Evolutionary conservation across 2,797 vertebrate genomes (phyloP).

Genomic region (Gallinago solitaria): DNA sequence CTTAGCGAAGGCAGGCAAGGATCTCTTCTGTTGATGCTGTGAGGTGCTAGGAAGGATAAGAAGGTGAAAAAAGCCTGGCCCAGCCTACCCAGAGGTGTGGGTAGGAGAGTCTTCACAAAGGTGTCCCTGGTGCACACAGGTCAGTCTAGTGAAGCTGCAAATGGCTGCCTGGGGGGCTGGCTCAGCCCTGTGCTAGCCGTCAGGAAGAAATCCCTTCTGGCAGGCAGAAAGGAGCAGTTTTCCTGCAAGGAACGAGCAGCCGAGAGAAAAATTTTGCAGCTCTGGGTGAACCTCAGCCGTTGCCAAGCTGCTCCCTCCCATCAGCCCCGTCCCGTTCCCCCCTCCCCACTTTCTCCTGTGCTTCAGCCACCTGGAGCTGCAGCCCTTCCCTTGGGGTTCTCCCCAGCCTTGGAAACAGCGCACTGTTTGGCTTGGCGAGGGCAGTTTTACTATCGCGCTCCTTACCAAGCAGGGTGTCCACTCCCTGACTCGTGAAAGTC

Average conservation of each 20-base stretch:
- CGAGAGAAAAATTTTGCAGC: neutral
- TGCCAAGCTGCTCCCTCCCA: neutral
- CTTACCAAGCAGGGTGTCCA: neutral
- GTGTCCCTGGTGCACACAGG: neutral
- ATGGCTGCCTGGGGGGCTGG: neutral
- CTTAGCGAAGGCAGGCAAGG: neutral
- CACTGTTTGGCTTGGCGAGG: neutral
- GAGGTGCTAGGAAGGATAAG: neutral
- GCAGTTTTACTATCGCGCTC: neutral
- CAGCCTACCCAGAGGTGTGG: neutral
- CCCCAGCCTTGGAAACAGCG: neutral
- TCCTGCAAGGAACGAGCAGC: neutral
- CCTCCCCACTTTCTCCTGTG: neutral
- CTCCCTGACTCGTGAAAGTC: neutral
- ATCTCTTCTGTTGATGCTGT: neutral
- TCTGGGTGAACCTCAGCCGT: neutral
- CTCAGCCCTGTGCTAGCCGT: neutral
- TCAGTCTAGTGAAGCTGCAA: neutral
- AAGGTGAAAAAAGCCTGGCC: neutral
- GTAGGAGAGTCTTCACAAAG: neutral
- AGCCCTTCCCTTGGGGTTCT: neutral
- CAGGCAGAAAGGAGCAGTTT: neutral
- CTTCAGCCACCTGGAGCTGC: conserved; percentile 46
- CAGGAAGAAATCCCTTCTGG: neutral
- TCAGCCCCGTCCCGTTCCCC: neutral